Base-by-base conservation (phyloP, 2,888 invertebrate species). In the Epinotia nisella region DNA sequence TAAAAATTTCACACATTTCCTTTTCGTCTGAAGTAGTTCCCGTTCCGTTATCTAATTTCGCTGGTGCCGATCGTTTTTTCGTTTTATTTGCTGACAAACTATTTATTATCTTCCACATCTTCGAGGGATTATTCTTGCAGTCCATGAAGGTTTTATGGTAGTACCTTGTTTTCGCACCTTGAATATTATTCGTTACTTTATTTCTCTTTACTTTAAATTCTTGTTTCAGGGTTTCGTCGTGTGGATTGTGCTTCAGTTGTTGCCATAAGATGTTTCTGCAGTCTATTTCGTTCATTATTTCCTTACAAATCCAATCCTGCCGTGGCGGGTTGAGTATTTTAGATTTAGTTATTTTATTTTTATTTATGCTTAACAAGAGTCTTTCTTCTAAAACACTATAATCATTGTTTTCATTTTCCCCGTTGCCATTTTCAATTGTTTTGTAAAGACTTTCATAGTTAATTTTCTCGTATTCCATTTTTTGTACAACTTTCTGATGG, bases 141-240 rank as follows among this genome's bases (percentile, higher is more conserved):
- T 19, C 11, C 10, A 3, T 2, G 55, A 55, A 55, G 3, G 55
- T 2, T 21, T 59, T 59, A 35, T 59, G 17, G 17, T 59, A 59
- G n/a, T n/a, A n/a, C 13, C 10, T 59, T 35, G 7, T 59, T 10
- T 59, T 59, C 5, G 35, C 13, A 10, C 5, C 35, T 59, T 59
- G 59, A 17, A 59, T 59, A n/a, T n/a, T 9, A n/a, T 59, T 35
- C 0, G 35, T n/a, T n/a, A 59, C 35, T 59, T 59, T 15, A 13
- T 61, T 61, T 39, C 60, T 39, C 41, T 61, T 41, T 15, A 5
- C 13, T 41, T 61, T 61, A 45, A 45, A 61, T 7, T 61, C 60
- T 45, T 61, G 41, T 5, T 45, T 21, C 7, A 61, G 19, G 19
- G 2, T 45, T 4, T 35, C 9, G 45, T 61, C 60, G 7, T 19